Evolutionary conservation across 64 coral and sea anemone species (phyloP).

Genomic region (Montipora cactus): DNA sequence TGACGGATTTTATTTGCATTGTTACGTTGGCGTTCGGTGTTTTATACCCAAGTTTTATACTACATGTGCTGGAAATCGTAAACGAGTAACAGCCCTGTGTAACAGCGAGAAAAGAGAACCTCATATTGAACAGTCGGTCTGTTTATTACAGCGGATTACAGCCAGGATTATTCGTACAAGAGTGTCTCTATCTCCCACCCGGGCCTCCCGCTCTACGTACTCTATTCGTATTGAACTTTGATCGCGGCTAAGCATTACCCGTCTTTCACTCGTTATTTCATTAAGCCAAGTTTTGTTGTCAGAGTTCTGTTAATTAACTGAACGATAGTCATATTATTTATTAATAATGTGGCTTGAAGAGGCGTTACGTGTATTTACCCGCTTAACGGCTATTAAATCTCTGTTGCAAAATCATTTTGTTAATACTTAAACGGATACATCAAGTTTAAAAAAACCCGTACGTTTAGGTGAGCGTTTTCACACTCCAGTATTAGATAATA

Average conservation of each 20-base stretch:
- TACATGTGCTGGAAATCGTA: constrained; percentile 1
- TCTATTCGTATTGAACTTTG: not conserved
- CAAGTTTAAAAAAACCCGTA: too few species aligned
- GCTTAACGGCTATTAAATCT: too few species aligned
- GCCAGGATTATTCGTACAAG: not conserved
- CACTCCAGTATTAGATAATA: too few species aligned
- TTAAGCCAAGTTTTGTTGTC: not conserved
- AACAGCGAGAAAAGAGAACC: constrained; percentile 7
- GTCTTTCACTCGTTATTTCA: too few species aligned
- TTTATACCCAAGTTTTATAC: not conserved
- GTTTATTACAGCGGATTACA: constrained; percentile 9
- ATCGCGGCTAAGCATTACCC: too few species aligned
- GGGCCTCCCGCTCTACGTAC: not conserved
- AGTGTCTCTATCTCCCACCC: not conserved
- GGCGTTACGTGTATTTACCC: not conserved
- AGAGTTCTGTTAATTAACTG: not conserved
- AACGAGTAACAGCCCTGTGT: constrained; percentile 7
- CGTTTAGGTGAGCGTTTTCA: too few species aligned
- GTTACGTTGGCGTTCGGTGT: too few species aligned
- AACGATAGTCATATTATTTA: not conserved
- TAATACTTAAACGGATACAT: too few species aligned
- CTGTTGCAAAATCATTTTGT: too few species aligned
- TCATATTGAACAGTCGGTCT: constrained; percentile 6
- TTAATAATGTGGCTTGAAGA: not conserved
- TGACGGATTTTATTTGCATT: too few species aligned